These are phyloP conservation scores for Lingula anatina DNA, from an alignment of 2,888 invertebrate species.

Conservation along the genomic window DNA sequence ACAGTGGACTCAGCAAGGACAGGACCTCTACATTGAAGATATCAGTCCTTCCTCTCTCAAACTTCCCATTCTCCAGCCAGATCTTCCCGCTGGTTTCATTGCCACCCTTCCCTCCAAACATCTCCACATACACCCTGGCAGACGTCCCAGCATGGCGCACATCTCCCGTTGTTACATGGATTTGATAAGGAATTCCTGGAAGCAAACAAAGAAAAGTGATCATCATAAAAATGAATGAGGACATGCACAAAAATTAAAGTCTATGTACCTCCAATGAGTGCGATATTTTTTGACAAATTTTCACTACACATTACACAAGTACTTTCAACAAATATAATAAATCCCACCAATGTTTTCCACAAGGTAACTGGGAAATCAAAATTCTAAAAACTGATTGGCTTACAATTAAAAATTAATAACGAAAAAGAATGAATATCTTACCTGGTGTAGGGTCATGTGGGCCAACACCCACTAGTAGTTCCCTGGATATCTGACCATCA, in stretches of 20 bases:
- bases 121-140: conserved; percentile 41
- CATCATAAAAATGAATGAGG: too few relatives aligned
- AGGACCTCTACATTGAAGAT: conserved; percentile 45
- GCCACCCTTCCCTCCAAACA: conserved; percentile 35
- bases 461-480: conserved; percentile 35
- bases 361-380: too few relatives aligned
- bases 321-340: too few relatives aligned
- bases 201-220: background rate
- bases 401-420: too few relatives aligned
- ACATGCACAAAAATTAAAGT: too few relatives aligned
- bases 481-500: conserved; percentile 46
- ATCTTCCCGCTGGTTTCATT: conserved; percentile 45
- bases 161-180: conserved; percentile 47
- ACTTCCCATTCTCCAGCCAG: conserved; percentile 46
- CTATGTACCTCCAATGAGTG: too few relatives aligned
- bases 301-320: too few relatives aligned
- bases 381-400: too few relatives aligned
- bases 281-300: too few relatives aligned
- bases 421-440: too few relatives aligned
- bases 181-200: conserved; percentile 41
- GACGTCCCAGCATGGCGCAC: conserved; percentile 44
- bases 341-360: too few relatives aligned
- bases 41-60: conserved; percentile 42
- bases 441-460: conserved; percentile 34
- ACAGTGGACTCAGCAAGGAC: conserved; percentile 41